Evolutionary conservation across 2,888 invertebrate species (phyloP).

Genomic region (Beris morrisii): DNA sequence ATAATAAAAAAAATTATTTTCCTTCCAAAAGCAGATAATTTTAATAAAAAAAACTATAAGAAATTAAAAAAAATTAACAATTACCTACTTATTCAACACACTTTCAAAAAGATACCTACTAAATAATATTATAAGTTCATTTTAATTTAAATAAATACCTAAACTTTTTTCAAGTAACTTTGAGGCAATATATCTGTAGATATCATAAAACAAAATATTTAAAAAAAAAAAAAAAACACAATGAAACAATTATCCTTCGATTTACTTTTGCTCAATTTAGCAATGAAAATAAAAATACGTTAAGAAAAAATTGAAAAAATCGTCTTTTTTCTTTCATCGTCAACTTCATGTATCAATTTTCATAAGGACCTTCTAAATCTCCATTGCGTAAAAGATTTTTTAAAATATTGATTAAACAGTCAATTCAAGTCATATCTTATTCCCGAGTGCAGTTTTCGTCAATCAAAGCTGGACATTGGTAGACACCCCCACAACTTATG

Average conservation of each 20-base stretch:
- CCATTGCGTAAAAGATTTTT: not conserved
- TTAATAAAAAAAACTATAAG: too few relatives aligned
- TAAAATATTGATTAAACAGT: not conserved
- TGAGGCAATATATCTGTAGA: slow-evolving; percentile 41
- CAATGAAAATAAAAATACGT: slow-evolving; percentile 53
- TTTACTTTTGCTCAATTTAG: slow-evolving; percentile 55
- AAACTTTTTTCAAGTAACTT: slow-evolving; percentile 32
- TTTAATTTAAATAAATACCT: too few relatives aligned
- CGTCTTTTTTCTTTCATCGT: slow-evolving; percentile 31
- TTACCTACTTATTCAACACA: too few relatives aligned
- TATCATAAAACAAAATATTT: slow-evolving; percentile 38
- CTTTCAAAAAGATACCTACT: too few relatives aligned
- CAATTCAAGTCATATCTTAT: not conserved
- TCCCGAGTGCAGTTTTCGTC: too few relatives aligned
- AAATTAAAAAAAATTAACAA: too few relatives aligned
- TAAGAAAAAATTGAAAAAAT: slow-evolving; percentile 45
- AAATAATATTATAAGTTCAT: too few relatives aligned
- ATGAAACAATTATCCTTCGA: slow-evolving; percentile 42
- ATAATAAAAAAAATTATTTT: too few relatives aligned
- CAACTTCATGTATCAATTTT: not conserved
- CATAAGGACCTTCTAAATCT: not conserved
- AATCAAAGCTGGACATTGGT: too few relatives aligned
- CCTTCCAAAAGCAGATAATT: too few relatives aligned
- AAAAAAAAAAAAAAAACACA: slow-evolving; percentile 34
- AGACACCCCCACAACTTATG: too few relatives aligned